Base-by-base conservation (phyloP, 2,888 invertebrate species). In the Drosophila pseudotalamancana region DNA sequence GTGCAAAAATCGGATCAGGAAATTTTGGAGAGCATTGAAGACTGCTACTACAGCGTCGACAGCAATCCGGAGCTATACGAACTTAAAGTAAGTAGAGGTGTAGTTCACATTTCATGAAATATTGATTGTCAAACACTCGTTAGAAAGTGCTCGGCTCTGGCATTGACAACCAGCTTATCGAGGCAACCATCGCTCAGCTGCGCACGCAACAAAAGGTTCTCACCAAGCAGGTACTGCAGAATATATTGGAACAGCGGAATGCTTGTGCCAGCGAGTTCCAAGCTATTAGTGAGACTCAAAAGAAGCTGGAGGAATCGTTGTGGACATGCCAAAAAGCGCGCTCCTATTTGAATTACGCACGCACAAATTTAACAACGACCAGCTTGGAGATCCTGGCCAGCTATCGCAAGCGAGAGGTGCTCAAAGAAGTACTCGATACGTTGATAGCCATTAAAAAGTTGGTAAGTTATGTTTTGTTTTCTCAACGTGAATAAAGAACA, bases 341-440 rank as follows among this genome's bases (percentile, higher is more conserved):
- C 45, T 92, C 93, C 16, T 94, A 96, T 77, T 92, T 98, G 37
- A 93, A 94, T 60, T 92, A 94, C 18, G 97, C 97, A 0, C 95
- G 96, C 75, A 94, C 95, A 73, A 95, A 97, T 87, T 95, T 98
- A 64, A 97, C 97, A 0, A 94, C 95, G 31, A 95, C 96, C 42
- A 96, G 97, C 85, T 93, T 99, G 56, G 95, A 96, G 19, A 97
- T 99, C 66, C 92, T 99, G 42, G 97, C 98, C 0, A 98, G 98
- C 90, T 97, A 98, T 89, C 93, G 96, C 43, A 98, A 97, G 90
- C 92, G 97, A 49, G 97, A 97, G 90, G 94, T 96, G 56, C 94
- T 98, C 5, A 94, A 95, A 63, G 95, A 95, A 49, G 93, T 99
- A 0, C 92, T 98, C 1, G 94, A 95, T 72, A 96, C 96, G 18